Evolutionary conservation across 2,888 invertebrate genomes (phyloP).

Genomic region (Ophioninae sp.): DNA sequence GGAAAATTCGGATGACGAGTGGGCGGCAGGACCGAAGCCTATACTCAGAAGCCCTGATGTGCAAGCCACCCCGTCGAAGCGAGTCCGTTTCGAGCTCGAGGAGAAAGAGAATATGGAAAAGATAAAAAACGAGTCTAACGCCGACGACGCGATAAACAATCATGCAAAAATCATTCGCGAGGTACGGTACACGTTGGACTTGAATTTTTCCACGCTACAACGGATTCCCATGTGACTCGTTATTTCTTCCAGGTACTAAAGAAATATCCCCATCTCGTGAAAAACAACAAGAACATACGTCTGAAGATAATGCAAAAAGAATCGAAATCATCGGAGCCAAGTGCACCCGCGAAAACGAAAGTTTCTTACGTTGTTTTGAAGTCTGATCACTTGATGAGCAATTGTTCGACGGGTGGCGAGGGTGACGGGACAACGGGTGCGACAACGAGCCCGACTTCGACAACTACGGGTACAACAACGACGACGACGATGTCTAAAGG

Average conservation of each 20-base stretch:
- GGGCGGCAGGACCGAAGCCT: slow-evolving; percentile 76
- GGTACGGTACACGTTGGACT: slow-evolving; percentile 80
- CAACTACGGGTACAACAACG: slow-evolving; percentile 57
- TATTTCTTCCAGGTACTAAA: slow-evolving; percentile 82
- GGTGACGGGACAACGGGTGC: background rate
- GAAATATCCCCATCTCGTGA: slow-evolving; percentile 93
- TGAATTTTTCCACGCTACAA: no score
- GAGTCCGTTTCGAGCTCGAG: slow-evolving; percentile 84
- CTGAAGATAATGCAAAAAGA: slow-evolving; percentile 90
- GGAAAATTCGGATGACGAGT: slow-evolving; percentile 77
- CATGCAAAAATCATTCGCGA: slow-evolving; percentile 95
- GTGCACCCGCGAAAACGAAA: slow-evolving; percentile 77
- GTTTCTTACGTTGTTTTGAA: slow-evolving; percentile 82
- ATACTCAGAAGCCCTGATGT: slow-evolving; percentile 75
- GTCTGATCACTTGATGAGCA: slow-evolving; percentile 77
- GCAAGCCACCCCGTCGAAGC: slow-evolving; percentile 79
- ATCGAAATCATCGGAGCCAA: slow-evolving; percentile 74
- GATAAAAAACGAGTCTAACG: slow-evolving; percentile 67
- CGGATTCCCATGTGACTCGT: background rate
- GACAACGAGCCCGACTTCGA: background rate
- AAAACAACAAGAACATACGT: slow-evolving; percentile 93
- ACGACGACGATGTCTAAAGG: slow-evolving; percentile 65
- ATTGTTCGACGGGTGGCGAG: slow-evolving; percentile 61
- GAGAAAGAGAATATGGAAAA: slow-evolving; percentile 84
- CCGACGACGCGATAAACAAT: slow-evolving; percentile 81